Conservation (phyloP, 1,140 invertebrate genomes). For the Berghia stephanieae region DNA sequence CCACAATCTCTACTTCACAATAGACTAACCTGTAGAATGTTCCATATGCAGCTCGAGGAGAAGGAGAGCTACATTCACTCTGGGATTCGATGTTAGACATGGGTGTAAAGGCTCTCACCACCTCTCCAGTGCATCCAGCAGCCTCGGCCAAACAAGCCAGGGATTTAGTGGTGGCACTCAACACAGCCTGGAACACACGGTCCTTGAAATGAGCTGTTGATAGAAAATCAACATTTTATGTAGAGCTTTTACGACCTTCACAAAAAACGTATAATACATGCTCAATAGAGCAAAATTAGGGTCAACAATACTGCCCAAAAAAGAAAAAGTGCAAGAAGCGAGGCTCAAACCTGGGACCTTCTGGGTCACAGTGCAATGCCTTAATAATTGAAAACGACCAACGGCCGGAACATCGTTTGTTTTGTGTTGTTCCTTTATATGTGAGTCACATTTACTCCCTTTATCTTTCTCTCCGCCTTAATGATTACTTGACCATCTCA, state of each 20-base stretch:
- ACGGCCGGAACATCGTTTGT: too few species aligned
- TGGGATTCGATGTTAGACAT: constrained; percentile 44
- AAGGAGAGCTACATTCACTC: constrained; percentile 36
- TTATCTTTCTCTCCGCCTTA: too few species aligned
- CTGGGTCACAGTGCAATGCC: too few species aligned
- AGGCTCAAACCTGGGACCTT: too few species aligned
- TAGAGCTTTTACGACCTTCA: too few species aligned
- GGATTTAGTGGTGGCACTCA: constrained; percentile 52
- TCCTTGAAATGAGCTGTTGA: constrained; percentile 54
- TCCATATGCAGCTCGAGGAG: constrained; percentile 20
- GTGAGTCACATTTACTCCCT: too few species aligned
- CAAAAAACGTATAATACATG: background rate
- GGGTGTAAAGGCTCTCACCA: constrained; percentile 50
- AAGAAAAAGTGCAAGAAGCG: too few species aligned
- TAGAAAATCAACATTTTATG: constrained; percentile 14
- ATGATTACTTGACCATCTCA: background rate
- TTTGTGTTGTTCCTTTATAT: too few species aligned
- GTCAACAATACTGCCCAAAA: too few species aligned
- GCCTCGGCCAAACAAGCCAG: constrained; percentile 60
- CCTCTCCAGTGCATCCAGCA: constrained; percentile 59
- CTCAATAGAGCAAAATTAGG: background rate
- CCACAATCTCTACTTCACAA: too few species aligned
- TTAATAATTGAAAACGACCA: too few species aligned
- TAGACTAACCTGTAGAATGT: constrained; percentile 28
- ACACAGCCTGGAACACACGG: constrained; percentile 58